These are phyloP conservation scores for Chelonus formosanus DNA, from an alignment of 2,888 invertebrate species.

Conservation along the genomic window DNA sequence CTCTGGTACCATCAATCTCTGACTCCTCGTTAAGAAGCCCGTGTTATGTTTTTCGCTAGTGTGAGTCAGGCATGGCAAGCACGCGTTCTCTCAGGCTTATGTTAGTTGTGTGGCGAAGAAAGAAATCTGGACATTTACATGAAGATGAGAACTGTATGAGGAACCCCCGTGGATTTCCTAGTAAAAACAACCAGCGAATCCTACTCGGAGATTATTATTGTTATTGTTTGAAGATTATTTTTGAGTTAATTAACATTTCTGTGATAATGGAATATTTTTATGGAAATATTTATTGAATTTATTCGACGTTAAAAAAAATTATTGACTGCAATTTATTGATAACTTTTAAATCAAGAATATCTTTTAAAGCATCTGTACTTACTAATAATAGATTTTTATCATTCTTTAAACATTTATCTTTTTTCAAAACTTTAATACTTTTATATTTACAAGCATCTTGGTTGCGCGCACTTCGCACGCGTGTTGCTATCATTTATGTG, in stretches of 20 bases:
- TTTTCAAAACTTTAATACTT: too few relatives aligned
- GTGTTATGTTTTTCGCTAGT: constrained; percentile 51
- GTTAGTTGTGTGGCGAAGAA: constrained; percentile 3
- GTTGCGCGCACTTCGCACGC: too few relatives aligned
- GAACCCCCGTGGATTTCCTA: constrained; percentile 56
- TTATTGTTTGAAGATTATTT: constrained; percentile 23
- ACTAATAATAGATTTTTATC: too few relatives aligned
- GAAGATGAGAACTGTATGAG: constrained; percentile 39
- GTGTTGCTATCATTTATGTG: too few relatives aligned
- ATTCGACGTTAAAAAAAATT: too few relatives aligned
- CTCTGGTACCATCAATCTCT: constrained; percentile 62
- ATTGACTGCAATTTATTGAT: too few relatives aligned
- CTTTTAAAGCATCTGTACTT: too few relatives aligned
- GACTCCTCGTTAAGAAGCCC: constrained; percentile 61
- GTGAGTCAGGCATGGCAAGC: constrained; percentile 37
- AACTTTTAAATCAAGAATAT: too few relatives aligned
- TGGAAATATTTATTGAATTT: too few relatives aligned
- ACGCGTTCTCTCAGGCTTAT: constrained; percentile 26
- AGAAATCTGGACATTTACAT: constrained; percentile 54
- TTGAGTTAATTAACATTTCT: constrained; percentile 12
- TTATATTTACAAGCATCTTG: too few relatives aligned
- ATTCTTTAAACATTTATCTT: too few relatives aligned
- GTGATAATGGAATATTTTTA: too few relatives aligned
- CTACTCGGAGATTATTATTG: constrained; percentile 38
- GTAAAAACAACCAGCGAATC: constrained; percentile 44